These are phyloP conservation scores for Aleiodes testaceus DNA, from an alignment of 2,888 invertebrate genomes.

Conservation along the genomic window DNA sequence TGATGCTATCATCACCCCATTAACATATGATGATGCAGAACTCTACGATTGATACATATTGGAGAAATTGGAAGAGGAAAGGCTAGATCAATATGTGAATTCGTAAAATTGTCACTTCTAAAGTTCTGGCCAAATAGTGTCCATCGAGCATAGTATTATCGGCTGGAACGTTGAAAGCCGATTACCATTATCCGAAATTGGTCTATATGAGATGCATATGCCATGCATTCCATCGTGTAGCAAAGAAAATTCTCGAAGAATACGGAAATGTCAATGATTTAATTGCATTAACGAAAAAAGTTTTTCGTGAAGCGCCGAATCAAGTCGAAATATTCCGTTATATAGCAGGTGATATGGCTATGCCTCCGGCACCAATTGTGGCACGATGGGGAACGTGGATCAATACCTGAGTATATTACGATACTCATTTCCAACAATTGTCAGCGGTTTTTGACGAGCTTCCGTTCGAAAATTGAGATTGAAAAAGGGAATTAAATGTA, in stretches of 20 bases:
- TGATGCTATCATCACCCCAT: conserved; percentile 9
- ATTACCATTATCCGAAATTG: neutral
- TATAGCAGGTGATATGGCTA: neutral
- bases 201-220: conserved; percentile 26
- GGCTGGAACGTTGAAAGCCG: neutral
- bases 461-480: neutral
- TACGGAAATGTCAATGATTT: neutral
- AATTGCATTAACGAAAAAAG: neutral
- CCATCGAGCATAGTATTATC: conserved; percentile 21
- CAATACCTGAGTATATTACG: neutral
- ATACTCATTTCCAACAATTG: neutral
- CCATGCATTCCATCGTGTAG: conserved; percentile 29
- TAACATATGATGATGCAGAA: neutral
- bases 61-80: neutral
- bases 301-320: neutral
- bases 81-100: neutral
- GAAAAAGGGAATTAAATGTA: no score
- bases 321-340: neutral
- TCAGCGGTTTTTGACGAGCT: neutral
- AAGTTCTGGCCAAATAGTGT: no score
- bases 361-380: conserved; percentile 1
- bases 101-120: neutral
- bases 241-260: conserved; percentile 6
- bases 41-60: conserved; percentile 11
- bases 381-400: conserved; percentile 4